Evolutionary conservation across 2,888 invertebrate genomes (phyloP).

Genomic region (Aproaerema taeniolella): DNA sequence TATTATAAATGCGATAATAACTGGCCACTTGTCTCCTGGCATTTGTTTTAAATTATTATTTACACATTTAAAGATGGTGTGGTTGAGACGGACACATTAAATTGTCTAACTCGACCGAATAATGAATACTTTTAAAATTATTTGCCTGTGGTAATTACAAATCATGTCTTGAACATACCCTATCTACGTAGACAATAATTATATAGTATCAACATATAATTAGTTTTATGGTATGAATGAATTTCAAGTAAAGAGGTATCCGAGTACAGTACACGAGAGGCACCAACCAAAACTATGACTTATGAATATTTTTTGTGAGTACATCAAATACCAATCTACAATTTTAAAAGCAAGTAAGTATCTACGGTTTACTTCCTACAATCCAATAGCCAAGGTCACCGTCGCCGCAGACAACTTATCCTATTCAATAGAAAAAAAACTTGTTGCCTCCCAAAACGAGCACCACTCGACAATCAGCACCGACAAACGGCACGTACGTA

Average conservation of each 20-base stretch:
- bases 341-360: conserved; percentile 75
- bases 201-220: neutral
- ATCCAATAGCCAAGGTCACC: conserved; percentile 75
- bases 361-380: conserved; percentile 76
- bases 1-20: too few relatives aligned
- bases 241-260: neutral
- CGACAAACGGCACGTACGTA: conserved; percentile 12
- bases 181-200: too few relatives aligned
- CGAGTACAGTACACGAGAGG: neutral
- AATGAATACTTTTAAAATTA: too few relatives aligned
- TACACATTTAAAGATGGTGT: too few relatives aligned
- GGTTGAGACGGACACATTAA: too few relatives aligned
- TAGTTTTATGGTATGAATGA: neutral
- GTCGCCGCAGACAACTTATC: conserved; percentile 65
- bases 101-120: too few relatives aligned
- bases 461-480: conserved; percentile 16
- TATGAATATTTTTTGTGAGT: conserved; percentile 69
- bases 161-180: too few relatives aligned
- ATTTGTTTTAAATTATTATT: too few relatives aligned
- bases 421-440: conserved; percentile 65
- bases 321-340: conserved; percentile 75
- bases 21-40: too few relatives aligned
- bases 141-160: too few relatives aligned
- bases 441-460: conserved; percentile 43
- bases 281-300: conserved; percentile 37